A percentile compares a stretch with the other conserved stretches of the same genome.
Evolutionary conservation across 1,140 invertebrate genomes (phyloP).

Genomic region (Leptinotarsa lineolata): DNA sequence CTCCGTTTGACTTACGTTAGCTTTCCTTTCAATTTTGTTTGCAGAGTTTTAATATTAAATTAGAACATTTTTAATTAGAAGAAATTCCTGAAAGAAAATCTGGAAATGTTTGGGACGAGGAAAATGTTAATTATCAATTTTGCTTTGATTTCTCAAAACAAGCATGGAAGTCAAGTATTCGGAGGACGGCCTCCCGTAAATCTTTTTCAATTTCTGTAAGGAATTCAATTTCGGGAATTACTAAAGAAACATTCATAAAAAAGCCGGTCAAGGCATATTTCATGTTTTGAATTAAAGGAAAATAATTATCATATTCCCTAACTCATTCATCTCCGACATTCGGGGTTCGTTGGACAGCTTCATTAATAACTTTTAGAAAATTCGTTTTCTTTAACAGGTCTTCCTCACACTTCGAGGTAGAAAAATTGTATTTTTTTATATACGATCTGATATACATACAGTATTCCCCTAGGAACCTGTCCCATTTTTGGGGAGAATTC

Average conservation of each 20-base stretch:
- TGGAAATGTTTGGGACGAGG: background rate
- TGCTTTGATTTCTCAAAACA: slow-evolving; percentile 12
- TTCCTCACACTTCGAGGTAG: background rate
- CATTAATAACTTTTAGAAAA: slow-evolving; percentile 2
- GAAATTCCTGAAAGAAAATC: slow-evolving; percentile 14
- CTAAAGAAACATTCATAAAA: background rate
- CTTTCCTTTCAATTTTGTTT: slow-evolving; percentile 13
- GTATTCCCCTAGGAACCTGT: too few relatives aligned
- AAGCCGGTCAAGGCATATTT: slow-evolving; percentile 10
- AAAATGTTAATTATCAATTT: slow-evolving; percentile 20
- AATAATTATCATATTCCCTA: slow-evolving; percentile 12
- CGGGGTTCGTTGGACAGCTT: slow-evolving; percentile 7
- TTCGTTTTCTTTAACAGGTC: background rate
- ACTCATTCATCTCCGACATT: background rate
- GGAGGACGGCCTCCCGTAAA: background rate
- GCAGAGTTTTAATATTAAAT: slow-evolving; percentile 9
- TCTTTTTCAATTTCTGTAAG: slow-evolving; percentile 6
- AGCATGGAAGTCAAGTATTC: background rate
- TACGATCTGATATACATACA: too few relatives aligned
- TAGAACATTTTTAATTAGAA: slow-evolving; percentile 16
- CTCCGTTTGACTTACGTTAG: slow-evolving; percentile 3
- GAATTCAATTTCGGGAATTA: background rate
- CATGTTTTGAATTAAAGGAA: slow-evolving; percentile 1
- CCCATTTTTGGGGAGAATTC: too few relatives aligned
- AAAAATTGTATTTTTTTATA: too few relatives aligned